These are phyloP conservation scores for Euleptes europaea DNA, from an alignment of 2,113 vertebrate species.

Conservation along the genomic window DNA sequence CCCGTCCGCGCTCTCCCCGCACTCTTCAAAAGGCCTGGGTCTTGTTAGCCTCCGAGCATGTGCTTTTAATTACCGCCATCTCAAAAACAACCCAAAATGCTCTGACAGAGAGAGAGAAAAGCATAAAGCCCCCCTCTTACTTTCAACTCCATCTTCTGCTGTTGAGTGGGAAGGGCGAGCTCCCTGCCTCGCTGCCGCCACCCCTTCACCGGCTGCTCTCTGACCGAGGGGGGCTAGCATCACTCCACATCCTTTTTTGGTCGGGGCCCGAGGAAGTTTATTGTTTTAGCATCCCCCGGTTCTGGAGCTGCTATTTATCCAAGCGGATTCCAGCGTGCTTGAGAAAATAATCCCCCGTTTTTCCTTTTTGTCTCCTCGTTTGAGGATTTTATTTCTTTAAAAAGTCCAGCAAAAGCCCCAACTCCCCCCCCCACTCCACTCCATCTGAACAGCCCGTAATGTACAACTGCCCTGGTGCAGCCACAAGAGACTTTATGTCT, in stretches of 20 bases:
- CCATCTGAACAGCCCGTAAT: too few relatives aligned
- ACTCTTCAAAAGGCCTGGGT: slow-evolving; percentile 12
- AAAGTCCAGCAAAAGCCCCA: background rate
- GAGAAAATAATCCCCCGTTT: slow-evolving; percentile 66
- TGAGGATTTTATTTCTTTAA: slow-evolving; percentile 22
- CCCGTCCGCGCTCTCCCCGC: background rate
- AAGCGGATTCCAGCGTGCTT: slow-evolving; percentile 69
- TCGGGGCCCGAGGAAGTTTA: slow-evolving; percentile 66
- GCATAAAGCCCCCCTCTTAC: slow-evolving; percentile 6
- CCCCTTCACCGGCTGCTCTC: slow-evolving; percentile 1
- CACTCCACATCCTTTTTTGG: slow-evolving; percentile 63
- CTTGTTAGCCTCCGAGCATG: slow-evolving; percentile 46
- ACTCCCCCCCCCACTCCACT: background rate
- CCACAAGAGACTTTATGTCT: background rate
- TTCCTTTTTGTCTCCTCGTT: slow-evolving; percentile 57
- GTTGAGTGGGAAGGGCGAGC: background rate
- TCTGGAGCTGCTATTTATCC: slow-evolving; percentile 72
- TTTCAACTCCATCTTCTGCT: slow-evolving; percentile 16
- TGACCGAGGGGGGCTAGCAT: slow-evolving; percentile 40
- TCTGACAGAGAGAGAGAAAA: slow-evolving; percentile 20
- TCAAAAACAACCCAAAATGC: background rate
- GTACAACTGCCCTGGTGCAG: too few relatives aligned
- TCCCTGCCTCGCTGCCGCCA: background rate
- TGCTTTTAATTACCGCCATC: slow-evolving; percentile 64
- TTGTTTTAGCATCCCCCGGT: slow-evolving; percentile 70